Evolutionary conservation across 2,797 vertebrate species (phyloP).

Genomic region (Periophthalmus magnuspinnatus): DNA sequence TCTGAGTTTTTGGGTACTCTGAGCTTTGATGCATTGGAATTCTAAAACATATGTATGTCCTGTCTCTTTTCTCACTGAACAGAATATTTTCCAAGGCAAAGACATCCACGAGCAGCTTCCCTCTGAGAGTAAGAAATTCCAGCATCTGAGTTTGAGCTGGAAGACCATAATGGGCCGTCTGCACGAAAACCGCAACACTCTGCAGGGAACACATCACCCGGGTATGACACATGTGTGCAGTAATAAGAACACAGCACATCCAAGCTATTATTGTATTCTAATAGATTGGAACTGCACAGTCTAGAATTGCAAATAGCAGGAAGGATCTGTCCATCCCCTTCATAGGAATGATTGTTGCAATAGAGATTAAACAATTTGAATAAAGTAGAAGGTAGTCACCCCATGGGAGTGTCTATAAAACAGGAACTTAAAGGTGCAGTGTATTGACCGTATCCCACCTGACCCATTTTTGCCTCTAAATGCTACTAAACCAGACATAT

Average conservation of each 20-base stretch:
- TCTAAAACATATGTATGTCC: background rate
- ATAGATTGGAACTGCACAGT: background rate
- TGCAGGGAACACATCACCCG: slow-evolving; percentile 81
- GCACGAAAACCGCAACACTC: slow-evolving; percentile 77
- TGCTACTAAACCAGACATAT: too few relatives aligned
- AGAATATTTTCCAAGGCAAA: slow-evolving; percentile 91
- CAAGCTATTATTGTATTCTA: slow-evolving; percentile 1
- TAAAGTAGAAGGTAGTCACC: too few relatives aligned
- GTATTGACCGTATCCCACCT: too few relatives aligned
- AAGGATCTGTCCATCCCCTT: too few relatives aligned
- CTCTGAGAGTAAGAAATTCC: slow-evolving; percentile 81
- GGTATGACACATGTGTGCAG: slow-evolving; percentile 68
- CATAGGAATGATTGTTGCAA: too few relatives aligned
- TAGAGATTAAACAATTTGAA: too few relatives aligned
- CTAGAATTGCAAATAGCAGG: background rate
- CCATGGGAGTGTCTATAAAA: too few relatives aligned
- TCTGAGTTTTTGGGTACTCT: background rate
- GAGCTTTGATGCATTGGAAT: background rate
- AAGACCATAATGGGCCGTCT: slow-evolving; percentile 81
- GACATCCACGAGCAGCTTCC: slow-evolving; percentile 88
- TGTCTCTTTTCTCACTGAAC: background rate
- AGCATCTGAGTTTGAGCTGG: slow-evolving; percentile 82
- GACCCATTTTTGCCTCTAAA: too few relatives aligned
- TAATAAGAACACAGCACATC: background rate
- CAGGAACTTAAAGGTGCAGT: too few relatives aligned